Conservation (phyloP, 2,888 invertebrate species). For the Caenorhabditis virilis region DNA sequence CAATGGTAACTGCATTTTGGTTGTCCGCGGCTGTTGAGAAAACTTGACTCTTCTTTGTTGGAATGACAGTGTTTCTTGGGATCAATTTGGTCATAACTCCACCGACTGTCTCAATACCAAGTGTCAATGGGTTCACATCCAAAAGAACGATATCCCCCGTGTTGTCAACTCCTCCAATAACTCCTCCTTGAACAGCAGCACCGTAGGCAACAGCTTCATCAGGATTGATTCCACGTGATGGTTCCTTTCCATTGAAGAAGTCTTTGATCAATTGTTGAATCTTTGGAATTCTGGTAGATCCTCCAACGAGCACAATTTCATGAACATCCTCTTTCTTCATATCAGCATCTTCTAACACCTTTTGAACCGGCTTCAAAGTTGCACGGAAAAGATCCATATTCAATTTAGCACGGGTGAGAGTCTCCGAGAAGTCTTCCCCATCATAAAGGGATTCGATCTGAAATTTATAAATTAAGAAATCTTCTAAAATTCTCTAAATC, state of each 20-base stretch:
- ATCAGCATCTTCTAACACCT: constrained; percentile 92
- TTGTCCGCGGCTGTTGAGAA: constrained; percentile 99
- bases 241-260: constrained; percentile 96
- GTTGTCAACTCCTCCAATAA: constrained; percentile 88
- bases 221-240: constrained; percentile 76
- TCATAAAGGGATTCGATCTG: constrained; percentile 97
- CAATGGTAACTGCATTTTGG: constrained; percentile 97
- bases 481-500: too few relatives aligned
- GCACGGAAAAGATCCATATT: constrained; percentile 76
- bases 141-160: constrained; percentile 88
- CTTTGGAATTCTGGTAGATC: constrained; percentile 98
- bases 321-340: constrained; percentile 97
- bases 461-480: too few relatives aligned
- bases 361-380: constrained; percentile 88
- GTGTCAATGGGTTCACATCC: constrained; percentile 96
- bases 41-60: constrained; percentile 97
- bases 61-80: constrained; percentile 95
- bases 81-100: constrained; percentile 99
- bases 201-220: constrained; percentile 99
- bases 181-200: constrained; percentile 92
- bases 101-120: constrained; percentile 99
- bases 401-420: constrained; percentile 88
- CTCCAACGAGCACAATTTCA: constrained; percentile 97
- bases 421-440: constrained; percentile 97
- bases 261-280: constrained; percentile 76